These are phyloP conservation scores for Craseonycteris thonglongyai DNA, from an alignment of 2,113 vertebrate species.

Conservation along the genomic window DNA sequence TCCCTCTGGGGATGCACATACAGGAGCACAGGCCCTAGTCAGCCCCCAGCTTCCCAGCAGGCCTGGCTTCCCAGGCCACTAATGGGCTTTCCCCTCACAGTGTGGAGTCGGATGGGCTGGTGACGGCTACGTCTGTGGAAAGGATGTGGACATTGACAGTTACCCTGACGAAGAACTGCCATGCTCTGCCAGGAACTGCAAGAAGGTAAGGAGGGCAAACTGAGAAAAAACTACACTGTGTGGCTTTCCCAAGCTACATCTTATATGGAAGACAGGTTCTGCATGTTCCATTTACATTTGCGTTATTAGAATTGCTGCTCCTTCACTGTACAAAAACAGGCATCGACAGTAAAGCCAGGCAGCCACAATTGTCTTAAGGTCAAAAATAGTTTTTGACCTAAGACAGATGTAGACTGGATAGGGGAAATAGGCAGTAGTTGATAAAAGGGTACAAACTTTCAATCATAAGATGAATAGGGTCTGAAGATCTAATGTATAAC, in stretches of 20 bases:
- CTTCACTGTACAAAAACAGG: background rate
- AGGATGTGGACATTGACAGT: conserved; percentile 96
- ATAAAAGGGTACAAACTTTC: background rate
- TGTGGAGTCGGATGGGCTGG: conserved; percentile 96
- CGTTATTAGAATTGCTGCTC: background rate
- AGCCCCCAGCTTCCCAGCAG: background rate
- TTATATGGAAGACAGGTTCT: background rate
- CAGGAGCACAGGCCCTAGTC: background rate
- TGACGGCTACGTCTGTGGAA: conserved; percentile 92
- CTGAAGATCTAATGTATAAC: background rate
- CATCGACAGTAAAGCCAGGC: background rate
- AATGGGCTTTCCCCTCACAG: conserved; percentile 75
- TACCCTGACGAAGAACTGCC: conserved; percentile 87
- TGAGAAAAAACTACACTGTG: background rate
- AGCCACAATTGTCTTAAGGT: background rate
- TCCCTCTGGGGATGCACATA: background rate
- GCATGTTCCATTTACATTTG: background rate
- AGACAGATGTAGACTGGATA: background rate
- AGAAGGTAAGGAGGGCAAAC: conserved; percentile 81
- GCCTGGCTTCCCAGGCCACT: background rate
- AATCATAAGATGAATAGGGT: background rate
- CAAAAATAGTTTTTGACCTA: background rate
- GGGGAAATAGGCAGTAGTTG: background rate
- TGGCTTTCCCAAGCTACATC: background rate
- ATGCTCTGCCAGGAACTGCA: conserved; percentile 88